These are phyloP conservation scores for Leptocoma aspasia DNA, from an alignment of 2,113 vertebrate genomes.

Conservation along the genomic window DNA sequence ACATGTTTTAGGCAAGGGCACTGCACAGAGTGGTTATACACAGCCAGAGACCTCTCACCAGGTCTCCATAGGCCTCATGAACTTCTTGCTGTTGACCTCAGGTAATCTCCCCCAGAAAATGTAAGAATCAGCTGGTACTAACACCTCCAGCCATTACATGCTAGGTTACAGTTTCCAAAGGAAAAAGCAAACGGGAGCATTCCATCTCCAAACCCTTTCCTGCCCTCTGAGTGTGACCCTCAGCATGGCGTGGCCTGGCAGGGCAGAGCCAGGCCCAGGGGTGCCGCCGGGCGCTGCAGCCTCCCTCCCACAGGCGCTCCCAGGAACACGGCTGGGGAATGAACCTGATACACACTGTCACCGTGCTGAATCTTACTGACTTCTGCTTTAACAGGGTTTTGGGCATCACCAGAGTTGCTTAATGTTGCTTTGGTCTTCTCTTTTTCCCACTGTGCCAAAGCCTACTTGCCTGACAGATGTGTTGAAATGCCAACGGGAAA, in stretches of 20 bases:
- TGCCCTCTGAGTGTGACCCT: not conserved
- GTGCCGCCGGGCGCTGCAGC: fast-evolving
- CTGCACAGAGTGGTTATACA: not conserved
- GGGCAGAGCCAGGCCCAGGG: not conserved
- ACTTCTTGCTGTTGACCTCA: not conserved
- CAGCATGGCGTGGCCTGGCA: not conserved
- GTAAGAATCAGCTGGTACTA: not conserved
- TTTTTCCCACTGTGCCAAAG: not conserved
- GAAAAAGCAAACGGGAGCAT: not conserved
- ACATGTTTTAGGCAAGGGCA: not conserved
- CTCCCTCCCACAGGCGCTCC: not conserved
- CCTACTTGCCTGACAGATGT: not conserved
- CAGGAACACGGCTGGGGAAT: fast-evolving
- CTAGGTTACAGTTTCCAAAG: not conserved
- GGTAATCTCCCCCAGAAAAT: not conserved
- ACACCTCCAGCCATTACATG: not conserved
- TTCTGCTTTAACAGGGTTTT: not conserved
- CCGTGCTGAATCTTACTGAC: not conserved
- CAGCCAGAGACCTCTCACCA: not conserved
- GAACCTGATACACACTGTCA: not conserved
- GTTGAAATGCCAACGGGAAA: not conserved
- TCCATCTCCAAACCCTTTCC: not conserved
- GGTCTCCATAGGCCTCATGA: not conserved
- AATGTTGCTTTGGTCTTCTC: not conserved
- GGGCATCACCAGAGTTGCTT: not conserved